Base-by-base conservation (phyloP, 1,140 invertebrate species). In the Pseudomyrmex cubaensis region DNA sequence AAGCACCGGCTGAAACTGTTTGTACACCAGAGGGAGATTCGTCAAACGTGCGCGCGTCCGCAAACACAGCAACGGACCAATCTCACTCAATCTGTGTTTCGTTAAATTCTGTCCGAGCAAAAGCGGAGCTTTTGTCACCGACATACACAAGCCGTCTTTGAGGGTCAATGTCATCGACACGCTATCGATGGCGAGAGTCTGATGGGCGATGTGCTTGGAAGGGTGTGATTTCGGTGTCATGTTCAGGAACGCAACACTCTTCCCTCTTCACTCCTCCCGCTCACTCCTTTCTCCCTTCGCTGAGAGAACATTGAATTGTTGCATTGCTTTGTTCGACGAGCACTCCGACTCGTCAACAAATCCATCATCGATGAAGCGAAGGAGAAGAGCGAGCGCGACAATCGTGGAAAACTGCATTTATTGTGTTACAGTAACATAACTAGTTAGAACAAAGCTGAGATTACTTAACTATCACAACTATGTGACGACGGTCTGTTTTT, bases 171-270 rank as follows among this genome's bases (percentile, higher is more conserved):
- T 80, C 76, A 80, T 44, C 66, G 76, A 17, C 76, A 80, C 63
- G 66, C 76, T 63, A 62, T 85, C 69, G 35, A 70, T 78, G 44
- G 20, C 25, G 20, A 59, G 35, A 52, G 74, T 13, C 25, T 3
- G 15, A 15, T 35, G 66, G 35, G 17, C 75, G 25, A 50, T 59
- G 46, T 35, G 56, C 25, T 35, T 61, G 66, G 61, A 87, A 87
- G 85, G 73, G 67, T 62, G 62, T 69, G 82, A 87, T 87, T 87
- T 87, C 64, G 76, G 80, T 87, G 86, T 87, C 86, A 87, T 13
- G 72, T 84, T 78, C 86, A 87, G 85, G 72, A 73, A 77, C 57
- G 50, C 54, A 61, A 35, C 35, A 35, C 35, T 35, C 35, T 35
- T 35, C 5, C 5, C 35, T 35, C 5, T 35, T 35, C 10, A 17